A percentile compares a stretch with the other conserved stretches of the same genome.
Conservation (phyloP, 2,113 vertebrate genomes). For the Oxyruncus cristatus region DNA sequence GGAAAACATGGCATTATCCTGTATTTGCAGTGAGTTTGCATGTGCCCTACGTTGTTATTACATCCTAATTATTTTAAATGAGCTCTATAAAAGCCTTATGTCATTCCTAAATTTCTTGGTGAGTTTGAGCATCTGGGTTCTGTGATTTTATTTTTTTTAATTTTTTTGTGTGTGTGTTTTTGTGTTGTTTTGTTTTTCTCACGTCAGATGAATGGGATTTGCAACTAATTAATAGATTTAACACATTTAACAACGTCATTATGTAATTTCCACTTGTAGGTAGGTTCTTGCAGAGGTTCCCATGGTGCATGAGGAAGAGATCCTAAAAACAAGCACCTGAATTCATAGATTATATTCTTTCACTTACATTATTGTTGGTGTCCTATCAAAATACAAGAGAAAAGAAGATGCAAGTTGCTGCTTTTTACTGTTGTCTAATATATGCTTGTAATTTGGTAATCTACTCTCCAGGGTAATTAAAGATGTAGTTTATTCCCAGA, state of each 20-base stretch:
- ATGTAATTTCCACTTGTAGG: not conserved
- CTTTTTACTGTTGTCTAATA: not conserved
- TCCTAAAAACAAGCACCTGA: not conserved
- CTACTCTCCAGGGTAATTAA: not conserved
- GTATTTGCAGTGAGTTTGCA: slow-evolving; percentile 48
- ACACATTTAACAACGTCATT: not conserved
- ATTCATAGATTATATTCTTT: not conserved
- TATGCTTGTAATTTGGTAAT: not conserved
- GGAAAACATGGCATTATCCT: slow-evolving; percentile 61
- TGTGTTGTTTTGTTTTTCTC: slow-evolving; percentile 12
- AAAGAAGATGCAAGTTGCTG: not conserved
- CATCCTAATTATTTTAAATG: slow-evolving; percentile 66
- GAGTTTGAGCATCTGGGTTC: not conserved
- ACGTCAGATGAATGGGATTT: not conserved
- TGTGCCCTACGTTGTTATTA: slow-evolving; percentile 50
- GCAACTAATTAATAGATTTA: not conserved
- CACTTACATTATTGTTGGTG: not conserved
- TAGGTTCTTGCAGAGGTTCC: not conserved
- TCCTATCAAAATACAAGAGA: not conserved
- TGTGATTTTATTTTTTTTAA: not conserved
- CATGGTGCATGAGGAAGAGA: not conserved
- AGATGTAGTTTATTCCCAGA: not conserved
- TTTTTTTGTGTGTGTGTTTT: not conserved
- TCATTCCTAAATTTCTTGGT: slow-evolving; percentile 53
- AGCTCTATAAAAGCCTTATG: slow-evolving; percentile 54